Evolutionary conservation across 2,797 vertebrate species (phyloP).

Genomic region (Cuculus canorus): DNA sequence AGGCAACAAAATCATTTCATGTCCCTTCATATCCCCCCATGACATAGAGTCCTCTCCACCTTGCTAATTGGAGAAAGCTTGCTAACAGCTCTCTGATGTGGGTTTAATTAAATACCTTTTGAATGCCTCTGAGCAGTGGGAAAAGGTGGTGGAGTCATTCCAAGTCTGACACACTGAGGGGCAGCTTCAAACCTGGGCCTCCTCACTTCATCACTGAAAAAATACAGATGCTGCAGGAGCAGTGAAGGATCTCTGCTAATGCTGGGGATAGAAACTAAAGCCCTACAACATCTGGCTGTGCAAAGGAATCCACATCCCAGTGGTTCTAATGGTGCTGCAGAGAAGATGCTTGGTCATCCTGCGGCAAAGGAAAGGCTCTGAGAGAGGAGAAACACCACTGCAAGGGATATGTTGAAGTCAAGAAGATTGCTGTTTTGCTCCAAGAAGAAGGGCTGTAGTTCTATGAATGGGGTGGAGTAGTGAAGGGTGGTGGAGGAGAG

Average conservation of each 20-base stretch:
- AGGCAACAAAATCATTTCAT: conserved; percentile 17
- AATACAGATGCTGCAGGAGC: background rate
- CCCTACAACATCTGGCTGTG: background rate
- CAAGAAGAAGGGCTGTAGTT: background rate
- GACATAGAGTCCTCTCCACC: conserved; percentile 16
- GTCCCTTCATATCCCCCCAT: conserved; percentile 9
- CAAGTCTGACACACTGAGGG: background rate
- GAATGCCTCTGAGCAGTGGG: background rate
- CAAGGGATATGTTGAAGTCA: background rate
- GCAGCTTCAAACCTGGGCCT: background rate
- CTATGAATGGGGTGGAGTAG: background rate
- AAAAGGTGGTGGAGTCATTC: background rate
- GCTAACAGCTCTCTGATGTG: conserved; percentile 36
- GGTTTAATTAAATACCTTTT: conserved; percentile 56
- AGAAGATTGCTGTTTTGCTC: background rate
- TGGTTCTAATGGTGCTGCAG: background rate
- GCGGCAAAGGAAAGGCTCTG: background rate
- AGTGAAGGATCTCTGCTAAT: background rate
- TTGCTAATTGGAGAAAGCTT: conserved; percentile 47
- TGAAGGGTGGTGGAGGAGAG: background rate
- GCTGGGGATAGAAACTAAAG: background rate
- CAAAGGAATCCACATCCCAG: background rate
- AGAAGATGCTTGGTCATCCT: conserved; percentile 5
- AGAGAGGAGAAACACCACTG: background rate
- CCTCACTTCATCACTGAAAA: background rate